A percentile compares a stretch with the other conserved stretches of the same genome.
Conservation (phyloP, 2,113 vertebrate species). For the Varanus komodoensis region DNA sequence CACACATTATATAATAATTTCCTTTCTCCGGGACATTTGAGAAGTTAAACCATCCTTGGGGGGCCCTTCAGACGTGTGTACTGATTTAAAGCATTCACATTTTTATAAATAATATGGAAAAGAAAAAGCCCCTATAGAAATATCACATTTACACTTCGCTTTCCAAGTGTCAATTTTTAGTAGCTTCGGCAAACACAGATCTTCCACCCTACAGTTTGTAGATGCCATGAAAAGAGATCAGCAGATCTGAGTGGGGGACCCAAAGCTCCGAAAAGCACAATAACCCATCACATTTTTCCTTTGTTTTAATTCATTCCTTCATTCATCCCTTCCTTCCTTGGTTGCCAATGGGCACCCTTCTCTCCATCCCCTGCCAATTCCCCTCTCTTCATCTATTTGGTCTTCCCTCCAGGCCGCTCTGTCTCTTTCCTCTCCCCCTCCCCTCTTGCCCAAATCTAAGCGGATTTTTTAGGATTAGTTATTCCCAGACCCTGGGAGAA, state of each 20-base stretch:
- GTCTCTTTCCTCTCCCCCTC: not conserved
- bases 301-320: not conserved
- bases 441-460: slow-evolving; percentile 20
- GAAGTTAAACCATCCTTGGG: not conserved
- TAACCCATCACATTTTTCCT: not conserved
- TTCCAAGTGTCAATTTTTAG: not conserved
- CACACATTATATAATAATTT: not conserved
- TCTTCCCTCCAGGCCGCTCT: not conserved
- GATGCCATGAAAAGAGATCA: not conserved
- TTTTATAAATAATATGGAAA: not conserved
- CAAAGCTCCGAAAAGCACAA: not conserved
- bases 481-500: slow-evolving; percentile 31
- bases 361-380: not conserved
- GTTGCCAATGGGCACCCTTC: not conserved
- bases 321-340: not conserved
- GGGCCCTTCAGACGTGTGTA: not conserved
- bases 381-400: not conserved
- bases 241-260: not conserved
- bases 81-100: not conserved
- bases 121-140: not conserved
- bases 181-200: not conserved
- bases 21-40: not conserved
- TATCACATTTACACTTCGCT: not conserved
- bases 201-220: not conserved
- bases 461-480: slow-evolving; percentile 40